Percentiles rank a stretch among this genome's conserved stretches.
Conservation (phyloP, 1,140 invertebrate species). For the Pogonognathellus flavescens region DNA sequence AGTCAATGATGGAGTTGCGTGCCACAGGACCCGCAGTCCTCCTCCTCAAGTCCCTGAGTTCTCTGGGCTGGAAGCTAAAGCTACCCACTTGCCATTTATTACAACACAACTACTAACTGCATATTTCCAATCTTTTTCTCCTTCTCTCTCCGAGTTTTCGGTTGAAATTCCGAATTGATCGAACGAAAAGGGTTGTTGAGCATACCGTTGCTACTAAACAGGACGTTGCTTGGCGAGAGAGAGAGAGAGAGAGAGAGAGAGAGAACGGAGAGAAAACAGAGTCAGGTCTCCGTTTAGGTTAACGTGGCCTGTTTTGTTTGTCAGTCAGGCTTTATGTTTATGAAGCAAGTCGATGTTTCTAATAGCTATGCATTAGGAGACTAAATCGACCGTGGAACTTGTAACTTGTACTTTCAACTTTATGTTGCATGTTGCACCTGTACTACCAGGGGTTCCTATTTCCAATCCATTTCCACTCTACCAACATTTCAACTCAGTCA, state of each 20-base stretch:
- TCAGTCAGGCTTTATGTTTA: too few species aligned
- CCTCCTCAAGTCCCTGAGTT: too few species aligned
- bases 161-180: conserved; percentile 33
- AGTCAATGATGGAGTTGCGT: too few species aligned
- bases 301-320: too few species aligned
- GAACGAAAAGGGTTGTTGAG: conserved; percentile 6
- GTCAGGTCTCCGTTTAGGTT: too few species aligned
- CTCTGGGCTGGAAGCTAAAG: background rate
- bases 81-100: background rate
- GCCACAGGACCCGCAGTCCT: too few species aligned
- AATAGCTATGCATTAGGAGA: background rate
- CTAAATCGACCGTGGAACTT: conserved; percentile 4
- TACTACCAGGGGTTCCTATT: background rate
- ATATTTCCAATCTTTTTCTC: conserved; percentile 8
- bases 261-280: too few species aligned
- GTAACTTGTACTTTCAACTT: conserved; percentile 13
- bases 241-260: too few species aligned
- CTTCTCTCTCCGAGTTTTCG: conserved; percentile 12
- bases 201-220: too few species aligned
- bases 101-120: background rate
- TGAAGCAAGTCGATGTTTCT: background rate
- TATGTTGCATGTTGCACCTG: conserved; percentile 42
- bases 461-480: background rate
- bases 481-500: too few species aligned
- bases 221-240: too few species aligned